Evolutionary conservation across 35 echinoderm and acorn worm species (phyloP).

Genomic region (Ophiothrix spiculata): DNA sequence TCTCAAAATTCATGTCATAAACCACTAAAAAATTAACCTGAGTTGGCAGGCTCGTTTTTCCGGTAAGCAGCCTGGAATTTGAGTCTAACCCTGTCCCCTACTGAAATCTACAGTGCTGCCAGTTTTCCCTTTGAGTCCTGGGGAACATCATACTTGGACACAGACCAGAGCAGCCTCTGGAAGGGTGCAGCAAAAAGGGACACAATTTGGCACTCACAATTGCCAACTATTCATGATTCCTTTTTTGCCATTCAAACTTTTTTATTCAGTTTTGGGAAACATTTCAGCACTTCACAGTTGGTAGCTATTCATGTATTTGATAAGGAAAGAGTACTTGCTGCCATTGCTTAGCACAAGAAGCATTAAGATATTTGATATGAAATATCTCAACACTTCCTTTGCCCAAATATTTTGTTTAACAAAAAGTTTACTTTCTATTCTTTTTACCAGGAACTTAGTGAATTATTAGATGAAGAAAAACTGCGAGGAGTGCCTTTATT

Average conservation of each 20-base stretch:
- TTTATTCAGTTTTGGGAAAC: neutral
- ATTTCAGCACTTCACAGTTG: neutral
- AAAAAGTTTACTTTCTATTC: neutral
- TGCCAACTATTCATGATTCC: no score
- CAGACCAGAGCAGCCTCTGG: neutral
- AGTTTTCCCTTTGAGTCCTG: neutral
- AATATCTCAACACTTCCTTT: no score
- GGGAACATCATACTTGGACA: no score
- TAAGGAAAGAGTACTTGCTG: neutral
- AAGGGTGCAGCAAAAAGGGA: no score
- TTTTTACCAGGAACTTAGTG: slow-evolving; percentile 33
- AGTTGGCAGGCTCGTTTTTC: no score
- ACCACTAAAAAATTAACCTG: no score
- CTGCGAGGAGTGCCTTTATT: slow-evolving; percentile 37
- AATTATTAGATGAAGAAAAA: slow-evolving; percentile 51
- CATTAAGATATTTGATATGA: no score
- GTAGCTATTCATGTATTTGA: neutral
- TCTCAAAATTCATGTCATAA: no score
- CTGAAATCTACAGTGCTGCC: no score
- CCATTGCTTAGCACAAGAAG: neutral
- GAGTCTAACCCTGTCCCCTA: neutral
- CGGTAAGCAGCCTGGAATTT: neutral
- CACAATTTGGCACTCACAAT: no score
- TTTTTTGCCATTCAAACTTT: neutral
- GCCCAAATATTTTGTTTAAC: no score